Conservation (phyloP, 2,113 vertebrate species). For the Ophiodon elongatus region DNA sequence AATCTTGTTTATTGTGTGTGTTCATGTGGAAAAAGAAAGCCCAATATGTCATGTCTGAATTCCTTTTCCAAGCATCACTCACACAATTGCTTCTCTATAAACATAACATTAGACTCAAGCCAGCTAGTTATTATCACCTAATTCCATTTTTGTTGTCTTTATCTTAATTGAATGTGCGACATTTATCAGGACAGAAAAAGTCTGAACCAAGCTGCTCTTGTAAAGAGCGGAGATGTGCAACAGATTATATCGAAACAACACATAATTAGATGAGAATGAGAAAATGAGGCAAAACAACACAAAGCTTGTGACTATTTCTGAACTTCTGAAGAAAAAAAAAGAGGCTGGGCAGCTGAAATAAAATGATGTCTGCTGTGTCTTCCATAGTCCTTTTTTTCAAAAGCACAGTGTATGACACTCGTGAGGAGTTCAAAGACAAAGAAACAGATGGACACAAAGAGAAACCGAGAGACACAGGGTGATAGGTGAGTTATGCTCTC, state of each 20-base stretch:
- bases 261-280: conserved; percentile 15
- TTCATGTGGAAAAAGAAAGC: not conserved
- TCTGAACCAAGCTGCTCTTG: conserved; percentile 2
- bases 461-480: conserved; percentile 45
- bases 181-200: not conserved
- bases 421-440: conserved; percentile 63
- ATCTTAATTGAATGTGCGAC: not conserved
- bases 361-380: not conserved
- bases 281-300: conserved; percentile 23
- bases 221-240: not conserved
- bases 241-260: conserved; percentile 22
- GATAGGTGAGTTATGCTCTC: conserved; percentile 68
- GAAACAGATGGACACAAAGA: conserved; percentile 71
- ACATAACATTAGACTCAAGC: conserved; percentile 5
- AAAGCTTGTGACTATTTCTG: conserved; percentile 24
- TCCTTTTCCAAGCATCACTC: not conserved
- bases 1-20: not conserved
- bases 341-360: conserved; percentile 19
- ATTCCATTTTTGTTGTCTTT: conserved; percentile 3
- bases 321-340: not conserved
- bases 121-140: not conserved
- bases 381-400: conserved; percentile 36
- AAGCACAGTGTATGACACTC: conserved; percentile 42
- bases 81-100: not conserved
- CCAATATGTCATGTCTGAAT: not conserved